phyloP scores from a whole-genome alignment of 2,888 invertebrate species.

The Drosophila siamana region DNA sequence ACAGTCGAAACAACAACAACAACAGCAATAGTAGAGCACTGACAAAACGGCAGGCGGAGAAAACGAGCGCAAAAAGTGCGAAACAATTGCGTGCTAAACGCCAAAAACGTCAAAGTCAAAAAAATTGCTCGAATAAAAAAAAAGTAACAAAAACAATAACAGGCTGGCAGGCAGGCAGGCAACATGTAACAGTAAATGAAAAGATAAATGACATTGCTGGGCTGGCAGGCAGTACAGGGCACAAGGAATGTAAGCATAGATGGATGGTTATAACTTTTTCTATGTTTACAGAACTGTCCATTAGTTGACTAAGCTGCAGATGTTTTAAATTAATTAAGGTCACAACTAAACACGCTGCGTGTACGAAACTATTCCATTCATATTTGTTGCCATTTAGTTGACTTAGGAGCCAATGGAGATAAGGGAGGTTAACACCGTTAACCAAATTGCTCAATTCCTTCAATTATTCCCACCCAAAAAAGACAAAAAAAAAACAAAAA shows the following conservation, averaged over 20 bases:
- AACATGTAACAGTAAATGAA: slow-evolving; percentile 60
- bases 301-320: slow-evolving; percentile 46
- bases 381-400: slow-evolving; percentile 28
- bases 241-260: slow-evolving; percentile 30
- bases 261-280: slow-evolving; percentile 29
- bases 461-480: no score
- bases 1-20: slow-evolving; percentile 23
- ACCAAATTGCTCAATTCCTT: slow-evolving; percentile 24
- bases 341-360: slow-evolving; percentile 60
- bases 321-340: slow-evolving; percentile 72
- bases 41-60: slow-evolving; percentile 44
- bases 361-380: slow-evolving; percentile 64
- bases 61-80: slow-evolving; percentile 67
- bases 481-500: no score
- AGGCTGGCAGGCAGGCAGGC: slow-evolving; percentile 27
- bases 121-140: slow-evolving; percentile 26
- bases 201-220: slow-evolving; percentile 68
- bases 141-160: slow-evolving; percentile 21
- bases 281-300: slow-evolving; percentile 41
- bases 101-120: slow-evolving; percentile 72
- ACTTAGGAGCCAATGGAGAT: neutral
- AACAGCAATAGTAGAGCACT: slow-evolving; percentile 31
- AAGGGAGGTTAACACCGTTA: slow-evolving; percentile 5
- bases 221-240: slow-evolving; percentile 1
- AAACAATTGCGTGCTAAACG: slow-evolving; percentile 81